Evolutionary conservation across 2,888 invertebrate genomes (phyloP), one percentile per base, ranked within the genome.

Genomic region (Cephus runcator): DNA sequence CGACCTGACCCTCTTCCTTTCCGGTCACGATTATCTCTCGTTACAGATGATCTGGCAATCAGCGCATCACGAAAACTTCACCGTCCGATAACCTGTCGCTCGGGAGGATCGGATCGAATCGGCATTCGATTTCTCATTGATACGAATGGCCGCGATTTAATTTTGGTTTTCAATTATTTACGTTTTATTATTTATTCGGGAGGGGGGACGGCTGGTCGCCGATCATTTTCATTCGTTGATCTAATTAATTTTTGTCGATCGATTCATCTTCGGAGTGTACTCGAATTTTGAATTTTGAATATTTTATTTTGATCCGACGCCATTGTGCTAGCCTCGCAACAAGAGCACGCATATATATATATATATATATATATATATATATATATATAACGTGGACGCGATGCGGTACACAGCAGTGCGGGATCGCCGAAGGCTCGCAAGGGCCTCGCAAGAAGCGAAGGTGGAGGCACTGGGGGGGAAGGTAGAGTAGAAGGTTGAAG

Each of bases 241-340:
- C 9, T 23, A 56, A 56, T 56, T 23, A 56, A 56, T 3, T 2
- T 3, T 0, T 3, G 3, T 12, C 6, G 1, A 23, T 56, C 35
- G 35, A 35, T 12, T 3, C 3, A 12, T 35, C 35, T 6, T 6
- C 23, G 1, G 15, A 15, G 6, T 23, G 1, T 23, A 23, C 9
- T 23, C 23, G 56, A 56, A 56, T 23, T 56, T 56, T 56, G 23
- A 15, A 0, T 56, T 56, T 56, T 56, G 2, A 15, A 56, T 56
- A 56, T 56, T 23, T 56, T 23, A 56, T 56, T 56, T 2, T 1
- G 23, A 56, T 56, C 9, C 87, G 89, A 89, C 88, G 89, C 90
- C 89, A 89, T 87, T 88, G 90, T 81, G 83, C 85, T 84, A 87
- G 86, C 84, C 87, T 85, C 85, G 85, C 83, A 86, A 88, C 86